Percentiles rank a stretch among this genome's conserved stretches.
These are phyloP conservation scores for Rutpela maculata DNA, from an alignment of 2,888 invertebrate species.

Conservation along the genomic window DNA sequence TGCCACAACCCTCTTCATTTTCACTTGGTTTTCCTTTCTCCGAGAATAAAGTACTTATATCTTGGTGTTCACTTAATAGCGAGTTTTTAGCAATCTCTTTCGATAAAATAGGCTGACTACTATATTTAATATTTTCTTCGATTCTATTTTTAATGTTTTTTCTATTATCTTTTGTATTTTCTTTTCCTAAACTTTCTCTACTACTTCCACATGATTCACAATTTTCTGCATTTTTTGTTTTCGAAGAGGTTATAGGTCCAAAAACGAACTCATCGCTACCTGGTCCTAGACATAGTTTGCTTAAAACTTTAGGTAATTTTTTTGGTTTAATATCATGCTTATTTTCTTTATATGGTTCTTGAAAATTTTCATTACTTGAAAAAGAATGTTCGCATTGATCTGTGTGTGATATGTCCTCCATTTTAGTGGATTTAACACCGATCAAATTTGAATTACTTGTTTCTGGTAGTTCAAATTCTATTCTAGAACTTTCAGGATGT, in stretches of 20 bases:
- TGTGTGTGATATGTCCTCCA: too few species aligned
- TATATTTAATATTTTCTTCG: not conserved
- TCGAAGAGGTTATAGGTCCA: not conserved
- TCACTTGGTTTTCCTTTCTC: not conserved
- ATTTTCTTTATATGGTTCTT: not conserved
- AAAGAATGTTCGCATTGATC: not conserved
- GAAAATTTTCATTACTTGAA: not conserved
- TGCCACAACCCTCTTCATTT: not conserved
- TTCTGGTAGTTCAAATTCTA: not conserved
- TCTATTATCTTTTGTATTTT: not conserved
- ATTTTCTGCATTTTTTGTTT: not conserved
- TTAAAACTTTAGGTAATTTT: conserved; percentile 22
- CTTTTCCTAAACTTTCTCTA: not conserved
- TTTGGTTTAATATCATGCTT: not conserved
- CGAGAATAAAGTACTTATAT: not conserved
- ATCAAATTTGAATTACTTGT: too few species aligned
- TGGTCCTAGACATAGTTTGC: conserved; percentile 14
- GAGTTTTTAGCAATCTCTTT: not conserved
- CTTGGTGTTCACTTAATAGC: not conserved
- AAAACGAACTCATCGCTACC: not conserved
- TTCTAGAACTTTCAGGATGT: not conserved
- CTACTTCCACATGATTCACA: not conserved
- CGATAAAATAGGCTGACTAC: not conserved
- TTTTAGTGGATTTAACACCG: too few species aligned
- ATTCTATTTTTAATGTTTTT: not conserved